Evolutionary conservation across 2,888 invertebrate species (phyloP).

Genomic region (Drosophila koepferae): DNA sequence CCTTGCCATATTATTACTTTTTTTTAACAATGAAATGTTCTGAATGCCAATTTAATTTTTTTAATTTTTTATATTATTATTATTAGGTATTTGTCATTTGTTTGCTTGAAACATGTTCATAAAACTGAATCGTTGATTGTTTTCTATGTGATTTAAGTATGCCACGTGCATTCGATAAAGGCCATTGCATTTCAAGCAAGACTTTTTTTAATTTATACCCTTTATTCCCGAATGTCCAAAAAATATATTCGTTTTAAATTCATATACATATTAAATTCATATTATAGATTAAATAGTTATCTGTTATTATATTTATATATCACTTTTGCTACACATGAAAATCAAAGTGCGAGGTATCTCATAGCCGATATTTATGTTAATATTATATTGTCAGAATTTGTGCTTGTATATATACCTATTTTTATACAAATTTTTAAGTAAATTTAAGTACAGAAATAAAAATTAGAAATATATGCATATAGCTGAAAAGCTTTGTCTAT

Average conservation of each 20-base stretch:
- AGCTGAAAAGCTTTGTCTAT: background rate
- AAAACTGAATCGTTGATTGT: constrained; percentile 21
- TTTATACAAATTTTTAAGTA: background rate
- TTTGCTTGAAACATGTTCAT: background rate
- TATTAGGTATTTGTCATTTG: background rate
- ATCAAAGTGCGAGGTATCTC: background rate
- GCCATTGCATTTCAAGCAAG: background rate
- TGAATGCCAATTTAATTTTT: background rate
- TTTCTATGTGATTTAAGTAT: constrained; percentile 32
- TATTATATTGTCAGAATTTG: background rate
- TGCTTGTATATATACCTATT: background rate
- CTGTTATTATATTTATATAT: background rate
- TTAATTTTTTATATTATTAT: background rate
- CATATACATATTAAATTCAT: background rate
- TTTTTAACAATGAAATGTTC: no score
- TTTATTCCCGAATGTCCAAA: background rate
- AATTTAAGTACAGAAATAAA: background rate
- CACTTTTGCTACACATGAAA: background rate
- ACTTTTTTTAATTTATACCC: constrained; percentile 1
- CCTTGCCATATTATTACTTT: background rate
- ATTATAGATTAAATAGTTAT: no score
- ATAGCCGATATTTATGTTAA: background rate
- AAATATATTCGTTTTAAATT: background rate
- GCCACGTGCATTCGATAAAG: constrained; percentile 26
- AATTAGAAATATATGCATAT: background rate